A percentile compares a stretch with the other conserved stretches of the same genome.
These are phyloP conservation scores for Phataginus tricuspis DNA, from an alignment of 2,797 vertebrate species.

Conservation along the genomic window DNA sequence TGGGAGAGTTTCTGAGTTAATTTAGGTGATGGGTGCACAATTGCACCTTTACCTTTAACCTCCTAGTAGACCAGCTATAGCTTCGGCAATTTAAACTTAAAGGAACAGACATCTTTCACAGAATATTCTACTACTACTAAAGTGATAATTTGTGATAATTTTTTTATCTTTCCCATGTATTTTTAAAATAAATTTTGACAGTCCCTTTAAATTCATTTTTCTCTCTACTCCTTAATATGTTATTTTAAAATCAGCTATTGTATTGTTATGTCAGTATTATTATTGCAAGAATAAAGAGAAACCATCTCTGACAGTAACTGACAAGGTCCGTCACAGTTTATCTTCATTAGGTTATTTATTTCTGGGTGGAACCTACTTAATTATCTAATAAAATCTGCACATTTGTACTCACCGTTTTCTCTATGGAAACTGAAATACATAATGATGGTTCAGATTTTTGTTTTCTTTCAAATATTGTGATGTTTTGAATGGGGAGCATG, in stretches of 20 bases:
- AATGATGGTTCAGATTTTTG: background rate
- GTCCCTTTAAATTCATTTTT: background rate
- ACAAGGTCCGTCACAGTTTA: background rate
- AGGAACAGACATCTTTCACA: background rate
- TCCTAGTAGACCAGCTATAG: background rate
- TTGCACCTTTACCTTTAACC: background rate
- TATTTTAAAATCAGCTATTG: background rate
- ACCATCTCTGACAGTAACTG: background rate
- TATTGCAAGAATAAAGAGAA: background rate
- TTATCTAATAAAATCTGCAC: background rate
- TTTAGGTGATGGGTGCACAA: background rate
- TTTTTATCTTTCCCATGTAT: background rate
- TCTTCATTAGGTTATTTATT: background rate
- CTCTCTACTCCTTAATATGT: background rate
- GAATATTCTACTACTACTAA: background rate
- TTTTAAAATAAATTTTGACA: conserved; percentile 1
- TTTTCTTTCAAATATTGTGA: background rate
- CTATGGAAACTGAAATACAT: background rate
- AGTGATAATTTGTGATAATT: background rate
- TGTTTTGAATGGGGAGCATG: background rate
- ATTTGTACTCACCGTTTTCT: background rate
- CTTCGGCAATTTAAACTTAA: background rate
- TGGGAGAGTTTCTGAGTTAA: background rate
- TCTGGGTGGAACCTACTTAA: background rate
- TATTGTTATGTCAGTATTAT: background rate